phyloP scores from a whole-genome alignment of 2,113 vertebrate genomes.

The Nannospalax galili region DNA sequence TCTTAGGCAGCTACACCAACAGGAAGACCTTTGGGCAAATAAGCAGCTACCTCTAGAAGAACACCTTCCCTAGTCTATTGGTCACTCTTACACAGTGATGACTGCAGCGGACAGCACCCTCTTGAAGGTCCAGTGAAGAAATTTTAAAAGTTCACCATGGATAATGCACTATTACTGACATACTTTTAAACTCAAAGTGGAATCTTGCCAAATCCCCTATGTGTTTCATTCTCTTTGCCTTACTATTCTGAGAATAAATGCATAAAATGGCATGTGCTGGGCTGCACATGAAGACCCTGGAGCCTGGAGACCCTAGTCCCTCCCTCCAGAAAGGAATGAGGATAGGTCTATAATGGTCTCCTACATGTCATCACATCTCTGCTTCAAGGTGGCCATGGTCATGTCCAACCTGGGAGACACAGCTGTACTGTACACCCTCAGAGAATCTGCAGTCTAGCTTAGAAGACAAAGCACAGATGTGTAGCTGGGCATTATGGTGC shows the following conservation, averaged over 20 bases:
- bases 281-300: no score
- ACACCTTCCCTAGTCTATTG: no score
- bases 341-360: not conserved
- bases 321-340: not conserved
- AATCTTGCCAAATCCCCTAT: constrained; percentile 19
- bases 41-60: not conserved
- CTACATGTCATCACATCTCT: not conserved
- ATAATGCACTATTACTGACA: constrained; percentile 45
- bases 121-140: not conserved
- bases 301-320: no score
- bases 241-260: constrained; percentile 43
- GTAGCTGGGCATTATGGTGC: no score
- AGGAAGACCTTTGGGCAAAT: not conserved
- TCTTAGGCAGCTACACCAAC: not conserved
- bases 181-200: constrained; percentile 50
- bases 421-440: not conserved
- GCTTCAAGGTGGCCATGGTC: not conserved
- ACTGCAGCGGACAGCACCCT: not conserved
- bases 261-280: not conserved
- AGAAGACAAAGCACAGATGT: no score
- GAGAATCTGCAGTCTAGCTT: not conserved
- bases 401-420: not conserved
- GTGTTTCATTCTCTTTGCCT: not conserved
- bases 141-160: not conserved
- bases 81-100: not conserved